Base-by-base conservation (phyloP, 2,797 vertebrate species). In the Karalla daura region DNA sequence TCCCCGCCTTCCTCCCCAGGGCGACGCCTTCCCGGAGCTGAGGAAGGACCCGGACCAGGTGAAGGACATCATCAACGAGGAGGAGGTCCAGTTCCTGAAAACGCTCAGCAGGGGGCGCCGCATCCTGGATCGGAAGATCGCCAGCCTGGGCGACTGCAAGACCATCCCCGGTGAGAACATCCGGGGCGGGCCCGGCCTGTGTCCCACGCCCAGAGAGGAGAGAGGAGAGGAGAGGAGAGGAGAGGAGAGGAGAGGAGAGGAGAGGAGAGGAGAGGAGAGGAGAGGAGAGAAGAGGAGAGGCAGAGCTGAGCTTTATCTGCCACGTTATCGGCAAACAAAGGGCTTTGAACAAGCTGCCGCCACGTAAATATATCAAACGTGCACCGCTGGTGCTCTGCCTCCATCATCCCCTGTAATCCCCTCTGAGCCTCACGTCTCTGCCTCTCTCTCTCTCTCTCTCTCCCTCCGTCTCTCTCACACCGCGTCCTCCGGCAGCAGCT, bases 21-120 rank as follows among this genome's bases (percentile, higher is more conserved):
- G 98, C 1, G 83, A 96, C 21, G 98, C 98, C 0, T 99, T 99
- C 88, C 98, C 98, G 1, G 98, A 99, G 87, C 79, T 99, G 70
- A 97, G 89, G 83, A 99, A 97, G 86, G 98, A 99, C 74, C 98
- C 97, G 2, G 96, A 99, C 17, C 92, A 96, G 93, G 97, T 99
- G 63, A 99, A 99, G 79, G 98, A 99, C 73, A 92, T 99, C 24
- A 95, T 99, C 47, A 99, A 99, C 53, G 98, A 99, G 74, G 98
- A 99, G 60, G 98, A 99, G 80, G 86, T 63, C 33, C 98, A 99
- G 87, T 99, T 99, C 83, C 93, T 99, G 46, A 99, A 99, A 91
- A 99, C 98, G 0, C 95, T 99, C 73, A 99, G 91, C 88, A 96
- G 98, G 65, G 98, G 98, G 10, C 95, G 97, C 18, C 95, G 96